Base-by-base conservation (phyloP, 1,140 invertebrate species). In the Brachionus calyciflorus region DNA sequence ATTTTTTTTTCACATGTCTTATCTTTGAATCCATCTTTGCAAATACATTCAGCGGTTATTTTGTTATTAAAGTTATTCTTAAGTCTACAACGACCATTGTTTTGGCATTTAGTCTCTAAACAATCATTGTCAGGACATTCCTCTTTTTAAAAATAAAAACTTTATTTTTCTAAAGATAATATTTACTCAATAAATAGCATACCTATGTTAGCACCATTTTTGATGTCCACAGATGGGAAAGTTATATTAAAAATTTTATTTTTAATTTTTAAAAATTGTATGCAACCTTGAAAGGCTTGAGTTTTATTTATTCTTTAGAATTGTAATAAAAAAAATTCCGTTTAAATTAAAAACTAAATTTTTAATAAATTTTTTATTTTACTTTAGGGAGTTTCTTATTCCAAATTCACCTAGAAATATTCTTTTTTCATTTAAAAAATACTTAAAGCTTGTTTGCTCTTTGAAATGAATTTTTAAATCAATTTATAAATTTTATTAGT, bases 211-310 rank as follows among this genome's bases (percentile, higher is more conserved):
- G 17, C 46, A 6, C 69, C 69, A 40, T 73, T 73, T 41, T 51
- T 55, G 17, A 73, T 51, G 19, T 51, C 26, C 9, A 21, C n/a
- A 24, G 69, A 73, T 14, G 69, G 44, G 19, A 73, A 73, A 12
- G 69, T 51, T 24, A 73, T 6, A n/a, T 73, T 73, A 1, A 51
- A 12, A n/a, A 24, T 14, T 33, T 73, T 3, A 51, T 73, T 41
- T 40, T 51, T 73, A 26, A 73, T 12, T 55, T 30, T 73, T 19
- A 73, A 73, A 73, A 37, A 73, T 30, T 51, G 69, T 21, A 73
- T 30, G 26, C 69, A 73, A 40, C 69, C 69, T 10, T 65, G 60
- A 44, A 65, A 44, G 19, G 21, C 44, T 65, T 44, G 10, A 14
- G 10, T 65, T 26, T 44, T 24, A 28, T 65, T 65, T 12, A 65